Base-by-base conservation (phyloP, 2,888 invertebrate genomes). In the Abrostola tripartita region DNA sequence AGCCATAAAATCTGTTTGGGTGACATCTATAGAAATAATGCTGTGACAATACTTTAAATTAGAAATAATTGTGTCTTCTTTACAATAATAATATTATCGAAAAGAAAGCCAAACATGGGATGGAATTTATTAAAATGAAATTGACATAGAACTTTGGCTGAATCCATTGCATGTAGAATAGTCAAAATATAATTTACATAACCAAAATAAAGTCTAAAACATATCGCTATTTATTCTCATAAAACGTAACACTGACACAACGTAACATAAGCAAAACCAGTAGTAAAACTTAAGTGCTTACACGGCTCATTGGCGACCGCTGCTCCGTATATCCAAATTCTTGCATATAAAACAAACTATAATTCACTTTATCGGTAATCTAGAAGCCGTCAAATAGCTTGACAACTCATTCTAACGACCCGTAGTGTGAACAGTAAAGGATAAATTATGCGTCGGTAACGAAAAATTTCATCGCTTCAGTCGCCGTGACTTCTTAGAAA, bases 381-480 rank as follows among this genome's bases (percentile, higher is more conserved):
- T 84, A 79, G 85, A 83, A 86, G 81, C 85, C 84, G 83, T 87
- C 84, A 84, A 87, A 80, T 83, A 79, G 73, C 86, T 88, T 92
- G 92, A 93, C 92, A 88, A 88, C 91, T 93, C 89, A 92, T 90
- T 93, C 87, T 78, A 76, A 77, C 83, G 86, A 81, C 82, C 84
- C 83, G 74, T 86, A 89, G 92, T 93, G 93, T 94, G 92, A 93
- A 93, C 89, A 81, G 88, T 87, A 84, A 87, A 86, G 89, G 86
- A 89, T 90, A 91, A 90, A 90, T 90, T 91, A 90, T 90, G 86
- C 84, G 83, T 81, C 79, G 82, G 84, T 86, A 85, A 86, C 88
- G 88, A 86, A 90, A 87, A 85, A 88, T 87, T 85, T 88, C 88
- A 86, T 84, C 84, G 85, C 82, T 84, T 85, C 78, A 79, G 83